Evolutionary conservation across 2,888 invertebrate genomes (phyloP).

Genomic region (Lasioglossum leucozonium): DNA sequence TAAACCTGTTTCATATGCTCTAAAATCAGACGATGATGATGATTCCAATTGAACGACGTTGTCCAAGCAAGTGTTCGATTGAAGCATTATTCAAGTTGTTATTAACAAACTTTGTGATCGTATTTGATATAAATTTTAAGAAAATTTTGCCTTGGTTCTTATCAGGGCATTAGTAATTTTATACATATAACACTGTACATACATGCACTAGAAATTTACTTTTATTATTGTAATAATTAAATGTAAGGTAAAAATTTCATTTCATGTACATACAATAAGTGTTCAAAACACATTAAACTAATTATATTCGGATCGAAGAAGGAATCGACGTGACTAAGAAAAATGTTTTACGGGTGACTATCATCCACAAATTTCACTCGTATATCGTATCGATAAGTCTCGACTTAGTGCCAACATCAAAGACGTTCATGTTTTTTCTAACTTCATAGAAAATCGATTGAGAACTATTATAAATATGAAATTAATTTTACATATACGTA

Average conservation of each 20-base stretch:
- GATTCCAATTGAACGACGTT: conserved; percentile 64
- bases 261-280: conserved; percentile 1
- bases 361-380: not conserved
- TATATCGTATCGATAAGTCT: too few species aligned
- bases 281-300: not conserved
- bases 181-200: conserved; percentile 71
- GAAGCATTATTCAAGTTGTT: conserved; percentile 17
- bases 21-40: conserved; percentile 82
- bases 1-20: conserved; percentile 85
- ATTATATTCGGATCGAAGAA: conserved; percentile 2
- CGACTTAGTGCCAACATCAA: not conserved
- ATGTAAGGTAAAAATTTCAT: not conserved
- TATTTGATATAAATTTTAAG: conserved; percentile 46
- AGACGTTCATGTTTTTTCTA: not conserved
- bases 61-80: conserved; percentile 9
- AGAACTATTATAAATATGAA: not conserved
- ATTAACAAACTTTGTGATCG: conserved; percentile 38
- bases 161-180: conserved; percentile 62
- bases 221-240: conserved; percentile 40
- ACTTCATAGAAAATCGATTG: not conserved
- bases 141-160: conserved; percentile 36
- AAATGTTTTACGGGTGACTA: not conserved
- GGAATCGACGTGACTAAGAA: not conserved
- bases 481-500: not conserved
- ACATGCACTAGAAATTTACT: conserved; percentile 62